These are phyloP conservation scores for Dasyornis broadbenti DNA, from an alignment of 2,113 vertebrate genomes.

Conservation along the genomic window DNA sequence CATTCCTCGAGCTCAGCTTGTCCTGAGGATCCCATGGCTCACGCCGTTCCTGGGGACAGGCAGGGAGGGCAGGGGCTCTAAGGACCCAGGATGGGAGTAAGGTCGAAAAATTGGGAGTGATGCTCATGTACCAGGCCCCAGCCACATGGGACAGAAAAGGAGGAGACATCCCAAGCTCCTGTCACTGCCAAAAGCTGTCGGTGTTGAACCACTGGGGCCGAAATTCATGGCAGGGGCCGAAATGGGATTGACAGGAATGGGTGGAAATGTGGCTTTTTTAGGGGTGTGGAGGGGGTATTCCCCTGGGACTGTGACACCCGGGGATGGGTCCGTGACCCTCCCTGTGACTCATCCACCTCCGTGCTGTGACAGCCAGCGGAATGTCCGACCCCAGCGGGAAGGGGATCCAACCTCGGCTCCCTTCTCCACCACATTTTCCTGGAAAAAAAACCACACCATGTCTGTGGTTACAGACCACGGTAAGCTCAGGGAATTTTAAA, in stretches of 20 bases:
- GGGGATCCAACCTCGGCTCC: not conserved
- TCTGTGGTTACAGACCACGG: fast-evolving
- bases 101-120: not conserved
- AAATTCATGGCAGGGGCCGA: not conserved
- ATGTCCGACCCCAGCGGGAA: fast-evolving
- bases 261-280: not conserved
- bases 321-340: fast-evolving
- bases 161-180: not conserved
- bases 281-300: fast-evolving
- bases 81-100: not conserved
- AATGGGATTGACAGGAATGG: not conserved
- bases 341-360: fast-evolving
- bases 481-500: not conserved
- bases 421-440: too few relatives aligned
- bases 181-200: fast-evolving
- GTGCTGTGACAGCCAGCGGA: fast-evolving
- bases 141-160: fast-evolving
- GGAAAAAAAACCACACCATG: fast-evolving
- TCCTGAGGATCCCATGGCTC: not conserved
- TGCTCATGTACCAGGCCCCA: not conserved
- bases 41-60: fast-evolving
- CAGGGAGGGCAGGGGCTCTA: not conserved
- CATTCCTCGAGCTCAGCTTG: not conserved
- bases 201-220: too few relatives aligned
- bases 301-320: not conserved